Evolutionary conservation across 2,797 vertebrate species (phyloP), one percentile per base, ranked within the genome.

Genomic region (Paramormyrops hopkinsi): DNA sequence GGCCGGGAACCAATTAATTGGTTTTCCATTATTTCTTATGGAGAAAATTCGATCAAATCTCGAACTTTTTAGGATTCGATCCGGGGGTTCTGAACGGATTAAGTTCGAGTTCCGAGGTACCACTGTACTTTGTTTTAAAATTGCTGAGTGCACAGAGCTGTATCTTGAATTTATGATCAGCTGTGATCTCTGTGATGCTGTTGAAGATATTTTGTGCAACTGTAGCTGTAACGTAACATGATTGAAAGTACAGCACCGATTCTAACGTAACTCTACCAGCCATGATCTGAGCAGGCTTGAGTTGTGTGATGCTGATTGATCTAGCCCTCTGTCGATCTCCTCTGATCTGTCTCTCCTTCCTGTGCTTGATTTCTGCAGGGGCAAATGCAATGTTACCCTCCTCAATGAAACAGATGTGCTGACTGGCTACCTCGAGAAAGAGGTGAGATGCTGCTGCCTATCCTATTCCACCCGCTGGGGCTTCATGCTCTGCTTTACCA

Each of bases 361-460:
- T 54, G 88, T 90, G 1, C 9, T 85, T 1, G 82, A 22, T 37
- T 76, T 54, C 88, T 89, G 0, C 93, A 99, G 98, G 91, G 98
- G 98, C 14, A 99, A 99, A 91, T 99, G 98, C 94, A 99, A 98
- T 0, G 98, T 99, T 91, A 98, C 98, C 1, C 97, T 99, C 54
- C 95, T 99, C 91, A 99, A 99, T n/a, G 98, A 99, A 92, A 99
- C 98, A 0, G 98, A 99, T 51, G 95, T 97, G 79, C 92, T 99
- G 93, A 96, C 96, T 2, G 94, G 97, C 88, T 99, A 99, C 92
- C 93, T 99, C 92, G 98, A 99, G 83, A 98, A 98, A 92, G 98
- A 99, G 96, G 98, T 99, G 92, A 94, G 93, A 29, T 54, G 8
- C 88, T 59, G 22, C 33, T 9, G 51, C n/a, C 62, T n/a, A 59